Percentiles rank a stretch among this genome's conserved stretches.
Evolutionary conservation across 2,888 invertebrate species (phyloP).

Genomic region (Germaria angustata): DNA sequence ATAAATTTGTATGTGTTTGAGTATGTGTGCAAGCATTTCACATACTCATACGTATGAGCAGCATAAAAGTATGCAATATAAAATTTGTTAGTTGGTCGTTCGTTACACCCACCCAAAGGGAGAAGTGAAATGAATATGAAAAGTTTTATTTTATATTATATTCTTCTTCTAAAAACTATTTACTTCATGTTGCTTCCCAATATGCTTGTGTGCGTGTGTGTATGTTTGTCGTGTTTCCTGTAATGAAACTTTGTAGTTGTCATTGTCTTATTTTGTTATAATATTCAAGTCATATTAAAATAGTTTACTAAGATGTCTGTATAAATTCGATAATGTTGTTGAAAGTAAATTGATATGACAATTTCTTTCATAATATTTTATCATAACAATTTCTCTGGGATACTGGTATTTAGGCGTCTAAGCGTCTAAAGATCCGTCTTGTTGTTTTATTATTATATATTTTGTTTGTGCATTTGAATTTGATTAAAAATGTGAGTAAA

Average conservation of each 20-base stretch:
- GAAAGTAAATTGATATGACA: constrained; percentile 48
- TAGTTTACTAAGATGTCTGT: constrained; percentile 25
- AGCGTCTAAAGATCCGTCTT: not conserved
- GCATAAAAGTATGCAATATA: constrained; percentile 26
- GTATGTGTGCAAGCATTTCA: not conserved
- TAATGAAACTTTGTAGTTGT: constrained; percentile 19
- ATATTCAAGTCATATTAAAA: constrained; percentile 41
- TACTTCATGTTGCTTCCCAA: constrained; percentile 18
- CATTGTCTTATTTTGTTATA: constrained; percentile 13
- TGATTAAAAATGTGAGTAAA: no score
- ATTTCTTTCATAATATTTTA: constrained; percentile 26
- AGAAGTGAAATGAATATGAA: constrained; percentile 11
- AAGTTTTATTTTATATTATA: constrained; percentile 6
- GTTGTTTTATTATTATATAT: no score
- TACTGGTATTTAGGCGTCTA: not conserved
- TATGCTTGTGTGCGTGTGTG: not conserved
- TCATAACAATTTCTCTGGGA: not conserved
- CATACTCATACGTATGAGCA: not conserved
- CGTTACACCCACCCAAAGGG: not conserved
- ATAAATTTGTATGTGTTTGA: not conserved
- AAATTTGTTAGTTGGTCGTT: not conserved
- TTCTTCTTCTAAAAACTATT: constrained; percentile 21
- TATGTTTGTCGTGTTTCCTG: constrained; percentile 12
- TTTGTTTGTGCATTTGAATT: not conserved
- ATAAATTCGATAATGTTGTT: constrained; percentile 31